These are phyloP conservation scores for Callitettix versicolor DNA, from an alignment of 1,140 invertebrate genomes.

Conservation along the genomic window DNA sequence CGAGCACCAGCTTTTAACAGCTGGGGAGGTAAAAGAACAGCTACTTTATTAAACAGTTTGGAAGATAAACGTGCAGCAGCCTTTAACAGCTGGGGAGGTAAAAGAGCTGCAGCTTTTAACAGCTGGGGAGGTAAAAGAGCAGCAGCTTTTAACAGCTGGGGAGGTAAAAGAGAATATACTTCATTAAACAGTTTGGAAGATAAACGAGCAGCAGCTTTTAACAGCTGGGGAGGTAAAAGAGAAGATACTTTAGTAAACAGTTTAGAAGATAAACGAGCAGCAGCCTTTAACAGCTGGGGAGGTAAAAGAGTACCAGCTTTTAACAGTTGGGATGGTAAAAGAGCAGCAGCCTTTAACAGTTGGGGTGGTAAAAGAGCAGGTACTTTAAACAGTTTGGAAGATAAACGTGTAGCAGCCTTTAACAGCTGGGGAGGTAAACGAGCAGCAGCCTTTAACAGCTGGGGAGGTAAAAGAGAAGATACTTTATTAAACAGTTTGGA, in stretches of 20 bases:
- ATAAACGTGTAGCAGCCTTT: conserved; percentile 23
- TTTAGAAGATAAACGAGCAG: conserved; percentile 17
- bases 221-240: too few relatives aligned
- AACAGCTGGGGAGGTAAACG: conserved; percentile 16
- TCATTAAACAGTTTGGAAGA: conserved; percentile 18
- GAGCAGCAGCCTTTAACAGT: conserved; percentile 21
- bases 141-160: conserved; percentile 6
- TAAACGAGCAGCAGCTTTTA: too few relatives aligned
- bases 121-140: conserved; percentile 15
- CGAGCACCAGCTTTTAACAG: conserved; percentile 23
- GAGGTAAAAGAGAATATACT: conserved; percentile 10
- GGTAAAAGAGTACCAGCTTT: conserved; percentile 20
- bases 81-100: conserved; percentile 30
- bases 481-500: conserved; percentile 19
- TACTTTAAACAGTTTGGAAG: conserved; percentile 28
- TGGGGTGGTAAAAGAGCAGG: conserved; percentile 24
- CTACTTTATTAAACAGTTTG: conserved; percentile 22
- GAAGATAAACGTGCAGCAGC: conserved; percentile 21
- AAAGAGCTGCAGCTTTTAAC: conserved; percentile 20
- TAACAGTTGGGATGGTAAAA: conserved; percentile 28
- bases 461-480: conserved; percentile 10
- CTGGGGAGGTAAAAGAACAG: conserved; percentile 27
- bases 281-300: not conserved
- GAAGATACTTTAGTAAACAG: conserved; percentile 22
- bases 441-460: conserved; percentile 4